Conservation (phyloP, 2,888 invertebrate species). For the Altica lythri region DNA sequence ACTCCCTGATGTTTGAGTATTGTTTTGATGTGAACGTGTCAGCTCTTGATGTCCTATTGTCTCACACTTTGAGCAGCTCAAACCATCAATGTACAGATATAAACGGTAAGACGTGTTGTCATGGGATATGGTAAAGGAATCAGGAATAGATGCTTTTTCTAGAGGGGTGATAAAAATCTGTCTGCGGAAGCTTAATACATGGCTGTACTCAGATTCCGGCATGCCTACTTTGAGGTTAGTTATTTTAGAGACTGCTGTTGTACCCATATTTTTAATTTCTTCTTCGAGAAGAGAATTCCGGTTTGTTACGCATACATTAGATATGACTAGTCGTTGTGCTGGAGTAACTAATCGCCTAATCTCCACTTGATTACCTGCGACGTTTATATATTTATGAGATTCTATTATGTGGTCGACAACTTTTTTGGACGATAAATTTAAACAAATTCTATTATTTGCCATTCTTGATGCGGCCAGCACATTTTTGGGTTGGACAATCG, state of each 20-base stretch:
- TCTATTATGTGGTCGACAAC: slow-evolving; percentile 2
- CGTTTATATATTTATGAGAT: neutral
- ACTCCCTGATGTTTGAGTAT: too few species aligned
- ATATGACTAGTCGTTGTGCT: slow-evolving; percentile 5
- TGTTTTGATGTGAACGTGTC: neutral
- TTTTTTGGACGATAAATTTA: neutral
- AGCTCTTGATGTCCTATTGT: slow-evolving; percentile 1
- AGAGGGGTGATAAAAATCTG: slow-evolving; percentile 1
- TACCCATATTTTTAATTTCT: slow-evolving; percentile 3
- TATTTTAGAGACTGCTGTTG: slow-evolving; percentile 4
- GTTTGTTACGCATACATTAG: neutral
- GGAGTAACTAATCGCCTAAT: slow-evolving; percentile 3
- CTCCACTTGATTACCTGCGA: neutral
- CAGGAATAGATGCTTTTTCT: neutral
- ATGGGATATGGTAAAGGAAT: slow-evolving; percentile 1
- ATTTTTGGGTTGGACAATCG: slow-evolving; percentile 5
- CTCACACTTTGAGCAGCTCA: neutral
- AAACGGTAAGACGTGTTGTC: slow-evolving; percentile 10
- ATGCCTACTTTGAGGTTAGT: slow-evolving; percentile 4
- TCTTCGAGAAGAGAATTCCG: slow-evolving; percentile 4
- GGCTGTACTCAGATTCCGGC: neutral
- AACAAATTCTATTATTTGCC: neutral
- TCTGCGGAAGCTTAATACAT: neutral
- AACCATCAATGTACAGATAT: slow-evolving; percentile 2
- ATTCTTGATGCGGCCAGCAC: slow-evolving; percentile 4